These are phyloP conservation scores for Altica lythri DNA, from an alignment of 2,888 invertebrate genomes.

Conservation along the genomic window DNA sequence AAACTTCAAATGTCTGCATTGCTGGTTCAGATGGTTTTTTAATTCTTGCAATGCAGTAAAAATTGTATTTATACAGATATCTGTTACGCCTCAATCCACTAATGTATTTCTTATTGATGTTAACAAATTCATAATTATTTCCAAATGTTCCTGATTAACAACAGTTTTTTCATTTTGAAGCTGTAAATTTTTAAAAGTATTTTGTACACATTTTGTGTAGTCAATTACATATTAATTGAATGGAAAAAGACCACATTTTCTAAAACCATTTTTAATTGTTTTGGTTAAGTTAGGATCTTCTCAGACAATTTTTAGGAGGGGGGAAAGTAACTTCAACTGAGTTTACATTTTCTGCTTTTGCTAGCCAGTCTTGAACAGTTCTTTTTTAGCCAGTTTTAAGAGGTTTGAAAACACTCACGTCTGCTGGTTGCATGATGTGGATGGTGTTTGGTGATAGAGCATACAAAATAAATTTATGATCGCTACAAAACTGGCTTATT, in stretches of 20 bases:
- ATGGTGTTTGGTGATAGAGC: slow-evolving; percentile 13
- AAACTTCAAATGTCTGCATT: too few relatives aligned
- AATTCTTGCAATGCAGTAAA: slow-evolving; percentile 5
- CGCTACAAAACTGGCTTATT: not conserved
- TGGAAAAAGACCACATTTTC: not conserved
- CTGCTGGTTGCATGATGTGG: slow-evolving; percentile 2
- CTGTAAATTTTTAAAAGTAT: slow-evolving; percentile 9
- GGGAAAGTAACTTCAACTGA: not conserved
- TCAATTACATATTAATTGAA: not conserved
- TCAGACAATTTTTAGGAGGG: not conserved
- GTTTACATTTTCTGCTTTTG: not conserved
- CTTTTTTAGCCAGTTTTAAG: not conserved
- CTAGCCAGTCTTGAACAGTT: not conserved
- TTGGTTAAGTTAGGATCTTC: not conserved
- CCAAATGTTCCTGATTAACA: slow-evolving; percentile 1
- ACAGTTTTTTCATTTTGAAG: not conserved
- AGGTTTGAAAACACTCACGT: slow-evolving; percentile 5
- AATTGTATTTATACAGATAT: too few relatives aligned
- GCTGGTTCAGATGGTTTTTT: not conserved
- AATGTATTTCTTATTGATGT: too few relatives aligned
- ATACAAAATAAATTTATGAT: slow-evolving; percentile 1
- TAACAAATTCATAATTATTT: not conserved
- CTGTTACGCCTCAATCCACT: too few relatives aligned
- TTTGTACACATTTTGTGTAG: not conserved
- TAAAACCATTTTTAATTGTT: not conserved